Conservation (phyloP, 2,113 vertebrate species). For the Stegastes partitus region DNA sequence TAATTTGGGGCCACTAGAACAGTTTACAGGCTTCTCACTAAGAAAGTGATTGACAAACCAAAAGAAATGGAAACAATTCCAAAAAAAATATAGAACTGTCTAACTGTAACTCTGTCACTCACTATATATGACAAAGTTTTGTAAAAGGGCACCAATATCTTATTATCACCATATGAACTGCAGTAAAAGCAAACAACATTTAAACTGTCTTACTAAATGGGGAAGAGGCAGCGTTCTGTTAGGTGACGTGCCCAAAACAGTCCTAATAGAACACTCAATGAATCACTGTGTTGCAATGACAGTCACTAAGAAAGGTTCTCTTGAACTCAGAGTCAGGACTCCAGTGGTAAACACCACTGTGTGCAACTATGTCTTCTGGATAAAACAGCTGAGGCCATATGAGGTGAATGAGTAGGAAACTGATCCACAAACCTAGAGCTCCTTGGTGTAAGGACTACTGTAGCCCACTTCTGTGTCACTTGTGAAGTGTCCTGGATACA, state of each 20-base stretch:
- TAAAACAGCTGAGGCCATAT: slow-evolving; percentile 46
- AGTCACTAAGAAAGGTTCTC: too few species aligned
- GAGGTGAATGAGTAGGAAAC: slow-evolving; percentile 56
- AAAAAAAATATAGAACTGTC: too few species aligned
- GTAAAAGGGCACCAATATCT: background rate
- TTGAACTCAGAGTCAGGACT: slow-evolving; percentile 10
- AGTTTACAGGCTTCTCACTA: too few species aligned
- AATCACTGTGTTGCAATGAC: slow-evolving; percentile 35
- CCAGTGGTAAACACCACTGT: slow-evolving; percentile 65
- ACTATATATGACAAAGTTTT: too few species aligned
- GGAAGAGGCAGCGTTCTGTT: background rate
- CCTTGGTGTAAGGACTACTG: slow-evolving; percentile 37
- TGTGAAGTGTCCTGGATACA: too few species aligned
- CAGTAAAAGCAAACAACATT: slow-evolving; percentile 31
- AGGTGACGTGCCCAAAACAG: background rate
- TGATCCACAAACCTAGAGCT: slow-evolving; percentile 62
- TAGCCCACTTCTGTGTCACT: too few species aligned
- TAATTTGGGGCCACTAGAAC: too few species aligned
- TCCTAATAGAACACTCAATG: slow-evolving; percentile 57
- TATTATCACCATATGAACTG: slow-evolving; percentile 13
- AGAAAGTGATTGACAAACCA: too few species aligned
- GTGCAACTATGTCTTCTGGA: slow-evolving; percentile 54
- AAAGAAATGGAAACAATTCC: too few species aligned
- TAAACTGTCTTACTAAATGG: slow-evolving; percentile 35
- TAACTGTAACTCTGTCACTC: too few species aligned